Conservation (phyloP, 2,113 vertebrate genomes). For the Chaetodon auriga region DNA sequence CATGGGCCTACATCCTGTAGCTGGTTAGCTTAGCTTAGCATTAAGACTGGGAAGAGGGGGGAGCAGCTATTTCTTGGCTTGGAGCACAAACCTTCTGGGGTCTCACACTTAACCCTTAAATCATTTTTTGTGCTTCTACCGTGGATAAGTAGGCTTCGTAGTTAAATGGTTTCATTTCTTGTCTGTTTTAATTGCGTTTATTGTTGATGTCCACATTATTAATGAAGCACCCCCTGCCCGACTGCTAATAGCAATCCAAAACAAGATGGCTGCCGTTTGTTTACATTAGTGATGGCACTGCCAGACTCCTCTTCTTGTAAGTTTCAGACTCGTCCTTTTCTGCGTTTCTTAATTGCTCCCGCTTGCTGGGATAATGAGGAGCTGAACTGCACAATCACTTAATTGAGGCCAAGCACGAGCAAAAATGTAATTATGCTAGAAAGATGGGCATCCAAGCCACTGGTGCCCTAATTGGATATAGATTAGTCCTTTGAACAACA, state of each 20-base stretch:
- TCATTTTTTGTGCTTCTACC: neutral
- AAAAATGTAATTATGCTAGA: constrained; percentile 56
- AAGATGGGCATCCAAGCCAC: constrained; percentile 37
- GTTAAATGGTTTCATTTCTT: too few species aligned
- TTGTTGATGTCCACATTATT: too few species aligned
- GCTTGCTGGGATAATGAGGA: constrained; percentile 43
- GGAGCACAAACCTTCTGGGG: neutral
- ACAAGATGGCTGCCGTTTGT: constrained; percentile 30
- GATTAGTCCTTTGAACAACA: constrained; percentile 39
- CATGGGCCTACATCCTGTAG: neutral
- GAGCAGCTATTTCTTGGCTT: neutral
- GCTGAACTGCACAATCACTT: constrained; percentile 41
- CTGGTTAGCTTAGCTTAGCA: neutral
- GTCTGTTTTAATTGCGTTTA: too few species aligned
- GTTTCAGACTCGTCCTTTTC: constrained; percentile 12
- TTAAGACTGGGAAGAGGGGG: neutral
- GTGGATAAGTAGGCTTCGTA: too few species aligned
- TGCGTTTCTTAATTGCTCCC: constrained; percentile 19
- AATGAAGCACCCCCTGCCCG: neutral
- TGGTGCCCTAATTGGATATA: constrained; percentile 54
- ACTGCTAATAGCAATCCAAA: neutral
- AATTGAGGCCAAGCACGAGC: constrained; percentile 33
- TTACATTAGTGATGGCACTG: neutral
- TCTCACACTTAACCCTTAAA: neutral
- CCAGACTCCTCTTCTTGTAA: neutral